Evolutionary conservation across 2,113 vertebrate species (phyloP).

Genomic region (Narcine bancroftii): DNA sequence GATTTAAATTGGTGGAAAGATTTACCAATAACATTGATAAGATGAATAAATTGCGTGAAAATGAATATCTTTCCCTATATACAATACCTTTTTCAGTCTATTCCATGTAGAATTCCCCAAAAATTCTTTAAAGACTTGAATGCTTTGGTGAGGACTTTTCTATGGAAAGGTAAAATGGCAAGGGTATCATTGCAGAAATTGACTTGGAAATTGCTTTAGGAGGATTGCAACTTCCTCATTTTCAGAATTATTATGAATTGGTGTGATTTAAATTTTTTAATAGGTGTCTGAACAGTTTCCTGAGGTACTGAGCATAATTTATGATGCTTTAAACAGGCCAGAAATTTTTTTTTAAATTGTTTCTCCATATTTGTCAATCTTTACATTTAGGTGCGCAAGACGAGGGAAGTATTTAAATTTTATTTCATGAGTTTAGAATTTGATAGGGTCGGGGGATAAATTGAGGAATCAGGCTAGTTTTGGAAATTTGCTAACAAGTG

Average conservation of each 20-base stretch:
- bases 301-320: background rate
- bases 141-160: too few species aligned
- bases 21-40: too few species aligned
- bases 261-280: too few species aligned
- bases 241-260: too few species aligned
- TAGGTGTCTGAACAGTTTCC: background rate
- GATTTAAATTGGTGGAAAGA: too few species aligned
- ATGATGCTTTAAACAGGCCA: background rate
- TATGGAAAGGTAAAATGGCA: too few species aligned
- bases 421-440: background rate
- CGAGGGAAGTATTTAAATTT: background rate
- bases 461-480: background rate
- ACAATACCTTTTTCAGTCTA: too few species aligned
- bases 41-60: too few species aligned
- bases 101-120: too few species aligned
- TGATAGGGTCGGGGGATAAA: background rate
- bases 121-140: too few species aligned
- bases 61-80: too few species aligned
- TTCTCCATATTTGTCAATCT: background rate
- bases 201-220: background rate
- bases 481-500: background rate
- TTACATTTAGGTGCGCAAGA: background rate
- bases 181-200: background rate
- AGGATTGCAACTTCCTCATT: too few species aligned
- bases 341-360: background rate